phyloP scores from a whole-genome alignment of 2,797 vertebrate species.

The Gymnoscopelus microlampas region DNA sequence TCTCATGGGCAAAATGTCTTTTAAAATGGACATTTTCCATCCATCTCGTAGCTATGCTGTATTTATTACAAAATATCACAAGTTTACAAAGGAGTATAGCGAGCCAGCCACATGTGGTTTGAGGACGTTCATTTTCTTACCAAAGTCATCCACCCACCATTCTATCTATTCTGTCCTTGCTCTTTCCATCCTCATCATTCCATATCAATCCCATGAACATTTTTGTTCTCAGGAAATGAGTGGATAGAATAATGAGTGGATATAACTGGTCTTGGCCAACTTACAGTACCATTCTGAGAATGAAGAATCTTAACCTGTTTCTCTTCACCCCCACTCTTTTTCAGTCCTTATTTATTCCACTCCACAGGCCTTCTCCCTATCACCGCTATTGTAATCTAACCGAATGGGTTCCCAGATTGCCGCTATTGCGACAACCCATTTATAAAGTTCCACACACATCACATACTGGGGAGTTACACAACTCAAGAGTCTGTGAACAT shows the following conservation, averaged over 20 bases:
- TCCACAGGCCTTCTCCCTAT: no score
- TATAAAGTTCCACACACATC: no score
- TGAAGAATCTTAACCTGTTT: neutral
- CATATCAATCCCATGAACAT: neutral
- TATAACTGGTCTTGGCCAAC: constrained; percentile 14
- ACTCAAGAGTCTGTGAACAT: no score
- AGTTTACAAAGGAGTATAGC: constrained; percentile 31
- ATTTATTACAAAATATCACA: constrained; percentile 41
- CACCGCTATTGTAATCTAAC: no score
- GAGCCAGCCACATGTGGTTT: constrained; percentile 18
- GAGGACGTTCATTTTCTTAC: constrained; percentile 7
- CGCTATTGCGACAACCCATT: no score
- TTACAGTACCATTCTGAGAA: neutral
- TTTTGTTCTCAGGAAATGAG: constrained; percentile 4
- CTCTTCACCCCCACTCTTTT: neutral
- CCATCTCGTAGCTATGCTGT: constrained; percentile 34
- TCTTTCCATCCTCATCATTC: constrained; percentile 31
- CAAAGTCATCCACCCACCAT: constrained; percentile 19
- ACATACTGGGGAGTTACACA: no score
- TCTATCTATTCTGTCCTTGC: constrained; percentile 18
- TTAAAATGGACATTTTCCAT: constrained; percentile 26
- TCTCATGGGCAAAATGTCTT: constrained; percentile 1
- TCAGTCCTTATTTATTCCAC: constrained; percentile 6
- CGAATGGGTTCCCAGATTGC: no score
- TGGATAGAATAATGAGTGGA: constrained; percentile 1